Evolutionary conservation across 2,888 invertebrate species (phyloP), one percentile per base, ranked within the genome.

Genomic region (Papilio gigon): DNA sequence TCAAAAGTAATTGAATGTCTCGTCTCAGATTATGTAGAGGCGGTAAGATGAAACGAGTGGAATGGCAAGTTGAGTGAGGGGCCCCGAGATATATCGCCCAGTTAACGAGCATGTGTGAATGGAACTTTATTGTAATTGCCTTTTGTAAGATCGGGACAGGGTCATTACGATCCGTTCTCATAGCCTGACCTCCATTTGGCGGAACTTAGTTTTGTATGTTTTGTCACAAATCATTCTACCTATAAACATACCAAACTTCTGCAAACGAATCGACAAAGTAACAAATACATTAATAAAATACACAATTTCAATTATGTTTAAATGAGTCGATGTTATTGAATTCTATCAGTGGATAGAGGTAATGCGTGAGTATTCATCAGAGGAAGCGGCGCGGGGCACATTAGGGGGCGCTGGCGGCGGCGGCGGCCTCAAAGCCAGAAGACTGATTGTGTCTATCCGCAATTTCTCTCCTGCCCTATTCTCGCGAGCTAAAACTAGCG

Each of bases 401-500:
- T 91, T 90, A 89, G 89, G 86, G 65, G 84, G 88, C 84, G 82
- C 85, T 14, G 14, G 44, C 37, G 14, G 44, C 44, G 44, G 17
- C 83, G 81, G 87, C 88, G 83, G 90, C 91, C 89, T 90, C 91
- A 90, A 92, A 91, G 90, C 91, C 92, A 89, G 89, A 90, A 92
- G 92, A 92, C 92, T 91, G 92, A 92, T 92, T 92, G 89, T 90
- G 90, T 90, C 90, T 91, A 91, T 91, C 88, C 91, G 89, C 90
- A 90, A 90, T 92, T 91, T 90, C 91, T 90, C 92, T 88, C 86
- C 85, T 84, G 86, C 88, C 88, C 89, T 89, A 88, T 89, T 87
- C 89, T 86, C 90, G 89, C 90, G 90, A 89, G 89, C 89, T 89
- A 91, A 91, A 91, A 91, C 92, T 92, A 90, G 90, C 90, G 90